These are phyloP conservation scores for Luperina nickerlii DNA, from an alignment of 2,888 invertebrate genomes.

Conservation along the genomic window DNA sequence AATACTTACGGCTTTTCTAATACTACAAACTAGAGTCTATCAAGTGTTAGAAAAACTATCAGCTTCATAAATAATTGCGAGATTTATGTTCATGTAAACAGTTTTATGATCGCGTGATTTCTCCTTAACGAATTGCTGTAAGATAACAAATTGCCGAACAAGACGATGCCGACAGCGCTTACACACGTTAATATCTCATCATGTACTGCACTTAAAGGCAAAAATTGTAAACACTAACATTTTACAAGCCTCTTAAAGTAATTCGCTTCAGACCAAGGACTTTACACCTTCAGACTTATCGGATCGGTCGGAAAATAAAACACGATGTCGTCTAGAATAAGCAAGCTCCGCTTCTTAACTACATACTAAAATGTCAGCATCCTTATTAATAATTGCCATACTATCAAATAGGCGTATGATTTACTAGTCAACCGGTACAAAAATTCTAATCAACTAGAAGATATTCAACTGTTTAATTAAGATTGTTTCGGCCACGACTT, in stretches of 20 bases:
- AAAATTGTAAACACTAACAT: conserved; percentile 76
- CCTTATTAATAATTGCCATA: conserved; percentile 27
- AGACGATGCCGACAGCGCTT: conserved; percentile 59
- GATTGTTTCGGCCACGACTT: conserved; percentile 67
- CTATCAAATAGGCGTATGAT: conserved; percentile 54
- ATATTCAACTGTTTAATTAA: conserved; percentile 62
- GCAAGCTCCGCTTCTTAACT: neutral
- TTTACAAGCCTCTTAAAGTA: conserved; percentile 80
- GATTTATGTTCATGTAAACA: conserved; percentile 22
- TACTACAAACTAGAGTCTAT: neutral
- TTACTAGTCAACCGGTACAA: conserved; percentile 51
- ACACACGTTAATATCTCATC: conserved; percentile 66
- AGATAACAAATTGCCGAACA: conserved; percentile 62
- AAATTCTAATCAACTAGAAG: conserved; percentile 52
- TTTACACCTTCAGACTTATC: conserved; percentile 49
- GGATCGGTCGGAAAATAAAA: conserved; percentile 20
- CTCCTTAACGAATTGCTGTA: conserved; percentile 50
- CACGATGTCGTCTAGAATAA: neutral
- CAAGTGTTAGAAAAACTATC: neutral
- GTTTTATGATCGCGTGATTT: conserved; percentile 41
- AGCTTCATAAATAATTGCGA: conserved; percentile 3
- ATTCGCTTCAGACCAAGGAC: conserved; percentile 70
- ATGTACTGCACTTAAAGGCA: conserved; percentile 69
- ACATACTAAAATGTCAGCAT: conserved; percentile 34
- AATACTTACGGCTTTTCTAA: neutral